Evolutionary conservation across 2,888 invertebrate species (phyloP).

Genomic region (Lymantria monacha): DNA sequence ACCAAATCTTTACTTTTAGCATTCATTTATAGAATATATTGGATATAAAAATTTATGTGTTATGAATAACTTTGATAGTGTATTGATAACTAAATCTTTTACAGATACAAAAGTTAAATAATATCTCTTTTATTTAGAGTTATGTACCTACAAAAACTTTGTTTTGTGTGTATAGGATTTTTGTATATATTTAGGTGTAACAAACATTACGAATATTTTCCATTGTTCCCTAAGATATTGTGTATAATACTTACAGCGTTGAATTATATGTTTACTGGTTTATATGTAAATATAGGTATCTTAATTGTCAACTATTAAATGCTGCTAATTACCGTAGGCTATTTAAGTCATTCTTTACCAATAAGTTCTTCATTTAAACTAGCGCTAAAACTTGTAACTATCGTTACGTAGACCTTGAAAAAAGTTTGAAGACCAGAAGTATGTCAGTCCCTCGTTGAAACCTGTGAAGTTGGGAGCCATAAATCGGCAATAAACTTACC

Average conservation of each 20-base stretch:
- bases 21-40: constrained; percentile 16
- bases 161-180: neutral
- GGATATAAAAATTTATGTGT: neutral
- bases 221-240: neutral
- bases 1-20: constrained; percentile 29
- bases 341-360: constrained; percentile 37
- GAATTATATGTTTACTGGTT: constrained; percentile 1
- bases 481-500: constrained; percentile 81
- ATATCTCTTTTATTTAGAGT: neutral
- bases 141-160: neutral
- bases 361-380: constrained; percentile 34
- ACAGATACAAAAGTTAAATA: neutral
- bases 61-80: neutral
- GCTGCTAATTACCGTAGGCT: constrained; percentile 36
- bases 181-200: neutral
- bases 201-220: no score
- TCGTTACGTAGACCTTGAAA: constrained; percentile 48
- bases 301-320: constrained; percentile 3
- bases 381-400: constrained; percentile 43
- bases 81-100: neutral
- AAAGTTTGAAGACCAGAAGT: constrained; percentile 66
- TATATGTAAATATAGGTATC: constrained; percentile 1
- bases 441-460: constrained; percentile 54
- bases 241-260: constrained; percentile 25
- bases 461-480: constrained; percentile 63